Evolutionary conservation across 1,140 invertebrate genomes (phyloP).

Genomic region (Lepidotrigona ventralis): DNA sequence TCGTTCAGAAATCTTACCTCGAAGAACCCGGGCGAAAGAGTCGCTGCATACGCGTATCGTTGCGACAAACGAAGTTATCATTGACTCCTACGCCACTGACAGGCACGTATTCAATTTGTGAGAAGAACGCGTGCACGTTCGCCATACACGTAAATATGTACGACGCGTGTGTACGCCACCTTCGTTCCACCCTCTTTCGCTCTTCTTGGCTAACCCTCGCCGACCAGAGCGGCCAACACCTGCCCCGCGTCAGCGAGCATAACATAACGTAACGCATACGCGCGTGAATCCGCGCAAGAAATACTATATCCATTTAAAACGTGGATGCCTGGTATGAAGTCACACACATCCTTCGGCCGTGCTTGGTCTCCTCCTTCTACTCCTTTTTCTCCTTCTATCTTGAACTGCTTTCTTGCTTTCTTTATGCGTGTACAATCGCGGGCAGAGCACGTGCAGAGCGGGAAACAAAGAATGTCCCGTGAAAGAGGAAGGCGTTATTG

Average conservation of each 20-base stretch:
- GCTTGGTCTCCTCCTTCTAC: neutral
- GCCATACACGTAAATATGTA: constrained; percentile 40
- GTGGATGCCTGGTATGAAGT: constrained; percentile 60
- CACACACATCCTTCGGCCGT: constrained; percentile 53
- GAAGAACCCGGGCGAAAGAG: constrained; percentile 4
- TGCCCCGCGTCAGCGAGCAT: constrained; percentile 51
- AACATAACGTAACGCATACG: constrained; percentile 43
- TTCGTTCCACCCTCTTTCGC: constrained; percentile 16
- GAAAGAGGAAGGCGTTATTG: constrained; percentile 46
- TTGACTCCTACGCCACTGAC: constrained; percentile 57
- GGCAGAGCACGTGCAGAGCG: constrained; percentile 63
- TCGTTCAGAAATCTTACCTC: neutral
- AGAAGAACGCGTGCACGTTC: constrained; percentile 51
- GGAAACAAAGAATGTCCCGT: constrained; percentile 63
- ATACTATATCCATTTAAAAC: constrained; percentile 65
- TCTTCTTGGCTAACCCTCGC: constrained; percentile 51
- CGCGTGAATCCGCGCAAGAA: constrained; percentile 31
- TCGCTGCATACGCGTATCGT: constrained; percentile 3
- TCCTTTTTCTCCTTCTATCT: neutral
- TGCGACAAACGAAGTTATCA: constrained; percentile 17
- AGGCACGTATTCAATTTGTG: constrained; percentile 69
- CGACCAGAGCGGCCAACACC: constrained; percentile 56
- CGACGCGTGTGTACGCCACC: constrained; percentile 19
- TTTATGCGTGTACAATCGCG: constrained; percentile 47
- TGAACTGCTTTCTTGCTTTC: neutral